phyloP scores from a whole-genome alignment of 2,797 vertebrate species.

The Liasis olivaceus region DNA sequence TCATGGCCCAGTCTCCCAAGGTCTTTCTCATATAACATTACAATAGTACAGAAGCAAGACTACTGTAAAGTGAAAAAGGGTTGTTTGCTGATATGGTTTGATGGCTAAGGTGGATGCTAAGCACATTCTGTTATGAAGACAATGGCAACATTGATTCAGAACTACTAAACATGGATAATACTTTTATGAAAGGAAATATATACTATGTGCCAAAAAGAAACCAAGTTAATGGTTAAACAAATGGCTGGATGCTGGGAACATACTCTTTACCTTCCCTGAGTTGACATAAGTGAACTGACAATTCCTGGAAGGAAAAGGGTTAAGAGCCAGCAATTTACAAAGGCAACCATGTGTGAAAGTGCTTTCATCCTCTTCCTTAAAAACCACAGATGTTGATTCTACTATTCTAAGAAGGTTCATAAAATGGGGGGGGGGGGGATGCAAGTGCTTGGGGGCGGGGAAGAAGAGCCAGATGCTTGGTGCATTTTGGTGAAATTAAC shows the following conservation, averaged over 20 bases:
- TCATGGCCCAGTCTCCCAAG: too few species aligned
- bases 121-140: neutral
- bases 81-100: neutral
- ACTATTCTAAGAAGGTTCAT: conserved; percentile 50
- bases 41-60: neutral
- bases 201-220: conserved; percentile 30
- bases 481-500: neutral
- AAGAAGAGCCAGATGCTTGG: neutral
- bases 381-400: conserved; percentile 31
- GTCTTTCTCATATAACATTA: too few species aligned
- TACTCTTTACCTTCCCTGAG: conserved; percentile 19
- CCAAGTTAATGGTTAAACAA: conserved; percentile 60
- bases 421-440: neutral
- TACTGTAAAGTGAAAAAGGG: neutral
- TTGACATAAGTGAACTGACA: conserved; percentile 69
- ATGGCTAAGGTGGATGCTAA: neutral
- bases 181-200: conserved; percentile 2
- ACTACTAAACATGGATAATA: neutral
- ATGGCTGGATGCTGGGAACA: conserved; percentile 63
- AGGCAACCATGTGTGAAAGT: conserved; percentile 52
- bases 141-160: neutral
- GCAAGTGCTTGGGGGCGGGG: neutral
- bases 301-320: conserved; percentile 83
- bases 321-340: conserved; percentile 77
- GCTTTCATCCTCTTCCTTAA: conserved; percentile 66